phyloP scores from a whole-genome alignment of 2,888 invertebrate genomes.

The Eupithecia inturbata region DNA sequence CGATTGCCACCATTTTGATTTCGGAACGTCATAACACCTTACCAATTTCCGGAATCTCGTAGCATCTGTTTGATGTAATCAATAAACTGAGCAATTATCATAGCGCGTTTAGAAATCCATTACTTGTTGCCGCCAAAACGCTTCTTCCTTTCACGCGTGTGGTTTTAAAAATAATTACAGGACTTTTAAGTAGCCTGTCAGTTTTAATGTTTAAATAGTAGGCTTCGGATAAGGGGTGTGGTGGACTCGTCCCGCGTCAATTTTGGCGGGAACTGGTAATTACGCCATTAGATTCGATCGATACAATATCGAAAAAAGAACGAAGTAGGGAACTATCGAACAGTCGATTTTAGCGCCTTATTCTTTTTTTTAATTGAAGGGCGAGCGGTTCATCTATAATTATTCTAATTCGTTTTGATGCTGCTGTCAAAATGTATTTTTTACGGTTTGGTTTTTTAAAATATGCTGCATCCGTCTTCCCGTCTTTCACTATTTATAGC shows the following conservation, averaged over 20 bases:
- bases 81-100: conserved; percentile 67
- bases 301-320: conserved; percentile 59
- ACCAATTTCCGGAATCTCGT: conserved; percentile 52
- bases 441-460: conserved; percentile 16
- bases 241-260: conserved; percentile 62
- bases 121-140: conserved; percentile 62
- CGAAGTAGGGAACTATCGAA: conserved; percentile 55
- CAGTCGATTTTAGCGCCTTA: conserved; percentile 60
- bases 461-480: not conserved
- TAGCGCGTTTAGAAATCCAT: conserved; percentile 73
- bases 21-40: conserved; percentile 27
- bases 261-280: conserved; percentile 75
- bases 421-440: conserved; percentile 71
- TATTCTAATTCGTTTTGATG: conserved; percentile 67
- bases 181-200: conserved; percentile 79
- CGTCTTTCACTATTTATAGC: not conserved
- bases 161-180: conserved; percentile 77
- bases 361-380: conserved; percentile 58
- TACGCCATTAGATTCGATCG: conserved; percentile 81
- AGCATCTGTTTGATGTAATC: conserved; percentile 69
- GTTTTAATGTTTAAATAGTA: conserved; percentile 82
- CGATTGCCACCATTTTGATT: conserved; percentile 23
- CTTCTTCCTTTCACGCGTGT: conserved; percentile 66
- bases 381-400: conserved; percentile 62
- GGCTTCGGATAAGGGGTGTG: conserved; percentile 56